phyloP scores from a whole-genome alignment of 1,140 invertebrate genomes.

The Batillaria attramentaria region DNA sequence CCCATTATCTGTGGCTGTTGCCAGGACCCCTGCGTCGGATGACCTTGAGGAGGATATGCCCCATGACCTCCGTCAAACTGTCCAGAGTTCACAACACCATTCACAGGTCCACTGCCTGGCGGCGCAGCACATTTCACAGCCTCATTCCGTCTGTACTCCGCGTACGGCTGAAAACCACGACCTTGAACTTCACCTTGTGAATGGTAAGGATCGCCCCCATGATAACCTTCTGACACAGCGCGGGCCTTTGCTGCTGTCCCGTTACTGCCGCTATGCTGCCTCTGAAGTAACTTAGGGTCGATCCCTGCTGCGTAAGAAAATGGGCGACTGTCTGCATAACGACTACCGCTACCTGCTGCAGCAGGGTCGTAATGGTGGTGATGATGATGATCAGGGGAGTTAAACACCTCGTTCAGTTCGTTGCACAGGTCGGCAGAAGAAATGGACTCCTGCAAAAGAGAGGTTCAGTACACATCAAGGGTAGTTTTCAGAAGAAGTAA shows the following conservation, averaged over 20 bases:
- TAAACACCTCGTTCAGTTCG: constrained; percentile 28
- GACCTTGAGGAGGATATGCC: background rate
- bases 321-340: constrained; percentile 5
- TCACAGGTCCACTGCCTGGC: background rate
- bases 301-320: constrained; percentile 29
- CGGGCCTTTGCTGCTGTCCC: background rate
- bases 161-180: constrained; percentile 13
- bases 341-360: background rate
- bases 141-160: background rate
- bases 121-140: constrained; percentile 1
- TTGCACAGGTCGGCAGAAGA: constrained; percentile 19
- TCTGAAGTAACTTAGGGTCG: constrained; percentile 18
- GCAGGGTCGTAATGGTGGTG: constrained; percentile 5
- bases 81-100: background rate
- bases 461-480: too few species aligned
- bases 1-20: background rate
- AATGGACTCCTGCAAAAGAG: constrained; percentile 11
- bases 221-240: constrained; percentile 1
- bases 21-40: too few species aligned
- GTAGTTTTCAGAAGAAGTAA: too few species aligned
- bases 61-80: background rate
- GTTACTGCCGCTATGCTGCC: background rate
- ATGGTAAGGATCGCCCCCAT: background rate
- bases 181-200: background rate
- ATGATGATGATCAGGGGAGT: background rate